phyloP scores from a whole-genome alignment of 2,888 invertebrate genomes.

The Nymphalis urticae region DNA sequence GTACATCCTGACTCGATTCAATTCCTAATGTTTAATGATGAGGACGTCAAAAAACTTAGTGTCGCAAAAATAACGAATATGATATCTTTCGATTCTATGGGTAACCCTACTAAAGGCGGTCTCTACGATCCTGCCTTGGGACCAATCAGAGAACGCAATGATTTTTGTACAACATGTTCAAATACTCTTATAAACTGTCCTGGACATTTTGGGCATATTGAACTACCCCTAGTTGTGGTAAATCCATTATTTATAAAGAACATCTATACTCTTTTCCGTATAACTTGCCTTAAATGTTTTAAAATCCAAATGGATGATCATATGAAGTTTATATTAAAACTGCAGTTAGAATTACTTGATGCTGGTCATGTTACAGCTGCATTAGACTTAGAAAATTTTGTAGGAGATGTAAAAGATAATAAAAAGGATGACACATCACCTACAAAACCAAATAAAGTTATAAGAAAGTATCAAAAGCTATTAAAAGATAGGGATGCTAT shows the following conservation, averaged over 20 bases:
- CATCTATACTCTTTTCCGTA: conserved; percentile 84
- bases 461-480: conserved; percentile 67
- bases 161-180: conserved; percentile 91
- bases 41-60: conserved; percentile 90
- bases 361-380: conserved; percentile 88
- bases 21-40: conserved; percentile 88
- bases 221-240: conserved; percentile 91
- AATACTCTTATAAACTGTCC: conserved; percentile 86
- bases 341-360: conserved; percentile 87
- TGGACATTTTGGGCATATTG: conserved; percentile 98
- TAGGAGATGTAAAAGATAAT: conserved; percentile 59
- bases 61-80: conserved; percentile 90
- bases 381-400: conserved; percentile 82
- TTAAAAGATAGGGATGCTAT: conserved; percentile 58
- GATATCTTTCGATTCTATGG: conserved; percentile 89
- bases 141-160: conserved; percentile 83
- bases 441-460: conserved; percentile 66
- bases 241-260: conserved; percentile 94
- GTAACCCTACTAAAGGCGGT: conserved; percentile 92
- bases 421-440: conserved; percentile 63
- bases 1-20: conserved; percentile 72
- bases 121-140: conserved; percentile 93
- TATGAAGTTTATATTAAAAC: conserved; percentile 81
- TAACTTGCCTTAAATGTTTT: conserved; percentile 87
- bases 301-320: conserved; percentile 82